Evolutionary conservation across 2,888 invertebrate genomes (phyloP), one percentile per base, ranked within the genome.

Genomic region (Sceliomorpha sp.): DNA sequence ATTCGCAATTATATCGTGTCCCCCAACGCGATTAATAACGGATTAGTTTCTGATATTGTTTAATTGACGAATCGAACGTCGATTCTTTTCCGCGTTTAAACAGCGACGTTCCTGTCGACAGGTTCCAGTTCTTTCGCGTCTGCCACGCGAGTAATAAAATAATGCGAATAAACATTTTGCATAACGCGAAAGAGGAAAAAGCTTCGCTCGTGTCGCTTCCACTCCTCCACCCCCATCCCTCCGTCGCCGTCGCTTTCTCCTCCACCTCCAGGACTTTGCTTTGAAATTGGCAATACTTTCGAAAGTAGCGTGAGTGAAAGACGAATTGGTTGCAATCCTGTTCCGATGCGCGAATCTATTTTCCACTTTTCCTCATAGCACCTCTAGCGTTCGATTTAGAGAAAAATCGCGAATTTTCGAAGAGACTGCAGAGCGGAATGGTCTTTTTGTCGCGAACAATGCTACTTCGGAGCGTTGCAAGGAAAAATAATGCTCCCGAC

Each of bases 261-360:
- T 48, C 39, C 51, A 20, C 34, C 32, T 9, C 63, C n/a, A n/a
- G n/a, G 63, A 59, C 53, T 53, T 58, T 59, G 63, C 63, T 60
- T 59, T 64, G 55, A 70, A 64, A 70, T 70, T 70, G 70, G 59
- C 70, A 70, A 70, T 70, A 70, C 70, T 17, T 47, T 70, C 59
- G 63, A 63, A 70, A 60, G 70, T 63, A 64, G 36, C 55, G 64
- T 50, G 64, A 70, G 70, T 60, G 64, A 64, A 70, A 64, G 70
- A 64, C 70, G 63, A 70, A 70, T 70, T 70, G 69, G 63, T 59
- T 63, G 69, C 69, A 70, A 70, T 70, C 63, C 62, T 64, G 63
- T 70, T 63, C 58, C 55, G 69, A 59, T 70, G 69, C 63, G 59
- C 63, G 69, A 70, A 70, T 70, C 69, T 70, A 70, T 70, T 70